Conservation (phyloP, 2,797 vertebrate species). For the Cynopterus sphinx region DNA sequence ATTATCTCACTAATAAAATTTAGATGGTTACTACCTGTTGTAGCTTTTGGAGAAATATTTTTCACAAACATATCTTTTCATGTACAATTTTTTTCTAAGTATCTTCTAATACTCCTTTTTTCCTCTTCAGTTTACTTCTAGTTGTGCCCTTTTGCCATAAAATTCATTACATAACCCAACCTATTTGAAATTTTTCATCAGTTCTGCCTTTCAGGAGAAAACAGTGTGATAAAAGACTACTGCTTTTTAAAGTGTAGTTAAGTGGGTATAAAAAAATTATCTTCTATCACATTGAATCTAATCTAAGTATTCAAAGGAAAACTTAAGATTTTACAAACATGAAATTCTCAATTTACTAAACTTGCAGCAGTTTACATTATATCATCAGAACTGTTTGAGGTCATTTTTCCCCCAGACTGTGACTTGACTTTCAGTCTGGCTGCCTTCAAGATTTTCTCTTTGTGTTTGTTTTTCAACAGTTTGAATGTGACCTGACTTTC, state of each 20-base stretch:
- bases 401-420: background rate
- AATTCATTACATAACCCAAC: background rate
- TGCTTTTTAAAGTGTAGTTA: background rate
- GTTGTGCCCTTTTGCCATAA: background rate
- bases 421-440: background rate
- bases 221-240: background rate
- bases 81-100: background rate
- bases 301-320: background rate
- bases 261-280: background rate
- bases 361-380: background rate
- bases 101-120: background rate
- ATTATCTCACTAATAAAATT: constrained; percentile 19
- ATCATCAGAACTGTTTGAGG: constrained; percentile 2
- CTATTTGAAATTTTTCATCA: constrained; percentile 33
- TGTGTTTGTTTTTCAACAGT: too few species aligned
- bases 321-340: background rate
- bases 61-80: background rate
- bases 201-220: constrained; percentile 27
- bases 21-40: background rate
- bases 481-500: constrained; percentile 7
- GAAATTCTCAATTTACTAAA: constrained; percentile 27
- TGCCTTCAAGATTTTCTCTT: too few species aligned
- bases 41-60: constrained; percentile 35
- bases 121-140: background rate
- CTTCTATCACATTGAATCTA: background rate